These are phyloP conservation scores for Lagodon rhomboides DNA, from an alignment of 2,797 vertebrate species.

Conservation along the genomic window DNA sequence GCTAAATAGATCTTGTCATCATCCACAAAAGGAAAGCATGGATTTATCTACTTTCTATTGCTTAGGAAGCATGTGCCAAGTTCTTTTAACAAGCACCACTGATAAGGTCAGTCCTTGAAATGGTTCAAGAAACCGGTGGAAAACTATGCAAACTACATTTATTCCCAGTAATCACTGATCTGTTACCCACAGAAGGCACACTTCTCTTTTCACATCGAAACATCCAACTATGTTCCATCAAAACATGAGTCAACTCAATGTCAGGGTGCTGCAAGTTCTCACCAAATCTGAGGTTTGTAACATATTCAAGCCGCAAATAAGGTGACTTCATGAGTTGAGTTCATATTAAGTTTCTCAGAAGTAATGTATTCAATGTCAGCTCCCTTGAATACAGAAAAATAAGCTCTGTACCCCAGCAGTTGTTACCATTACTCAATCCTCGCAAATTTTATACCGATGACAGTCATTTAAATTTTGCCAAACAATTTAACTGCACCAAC, in stretches of 20 bases:
- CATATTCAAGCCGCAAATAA: not conserved
- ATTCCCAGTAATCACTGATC: slow-evolving; percentile 11
- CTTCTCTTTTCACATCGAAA: not conserved
- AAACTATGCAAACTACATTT: not conserved
- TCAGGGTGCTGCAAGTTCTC: slow-evolving; percentile 1
- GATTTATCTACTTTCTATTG: not conserved
- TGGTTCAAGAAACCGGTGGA: not conserved
- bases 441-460: slow-evolving; percentile 33
- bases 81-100: not conserved
- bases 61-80: not conserved
- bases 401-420: not conserved
- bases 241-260: not conserved
- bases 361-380: not conserved
- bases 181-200: not conserved
- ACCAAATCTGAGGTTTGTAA: not conserved
- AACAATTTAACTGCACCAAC: slow-evolving; percentile 31
- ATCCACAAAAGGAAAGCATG: not conserved
- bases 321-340: not conserved
- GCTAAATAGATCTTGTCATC: not conserved
- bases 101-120: not conserved
- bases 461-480: slow-evolving; percentile 20
- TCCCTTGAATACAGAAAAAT: slow-evolving; percentile 20
- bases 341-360: not conserved
- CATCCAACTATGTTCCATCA: not conserved
- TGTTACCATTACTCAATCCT: slow-evolving; percentile 13